Evolutionary conservation across 2,113 vertebrate species (phyloP).

Genomic region (Ariopsis seemanni): DNA sequence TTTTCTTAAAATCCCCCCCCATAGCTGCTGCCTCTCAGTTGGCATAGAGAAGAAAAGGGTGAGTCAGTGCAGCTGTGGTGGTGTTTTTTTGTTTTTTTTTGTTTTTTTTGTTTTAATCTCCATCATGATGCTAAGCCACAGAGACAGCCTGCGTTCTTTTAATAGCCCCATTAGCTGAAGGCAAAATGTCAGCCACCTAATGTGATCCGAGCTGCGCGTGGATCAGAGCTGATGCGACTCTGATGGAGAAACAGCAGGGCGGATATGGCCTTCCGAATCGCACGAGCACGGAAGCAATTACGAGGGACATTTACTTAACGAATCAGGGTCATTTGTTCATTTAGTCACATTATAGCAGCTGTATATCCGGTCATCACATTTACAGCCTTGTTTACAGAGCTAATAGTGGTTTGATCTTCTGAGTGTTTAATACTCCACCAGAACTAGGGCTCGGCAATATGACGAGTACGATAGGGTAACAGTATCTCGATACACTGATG

Average conservation of each 20-base stretch:
- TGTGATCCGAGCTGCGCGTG: slow-evolving; percentile 5
- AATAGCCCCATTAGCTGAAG: slow-evolving; percentile 49
- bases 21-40: not conserved
- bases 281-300: slow-evolving; percentile 1
- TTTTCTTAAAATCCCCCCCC: not conserved
- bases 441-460: too few relatives aligned
- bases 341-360: slow-evolving; percentile 2
- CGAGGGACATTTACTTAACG: slow-evolving; percentile 3
- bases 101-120: not conserved
- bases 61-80: slow-evolving; percentile 18
- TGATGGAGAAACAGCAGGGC: slow-evolving; percentile 29
- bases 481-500: too few relatives aligned
- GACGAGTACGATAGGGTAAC: not conserved
- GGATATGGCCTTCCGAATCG: slow-evolving; percentile 5
- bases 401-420: not conserved
- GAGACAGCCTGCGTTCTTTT: slow-evolving; percentile 39
- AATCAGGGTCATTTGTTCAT: slow-evolving; percentile 13
- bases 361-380: slow-evolving; percentile 12
- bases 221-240: slow-evolving; percentile 28
- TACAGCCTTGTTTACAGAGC: slow-evolving; percentile 18
- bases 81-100: not conserved
- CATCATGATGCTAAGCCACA: slow-evolving; percentile 32
- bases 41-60: not conserved
- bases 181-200: slow-evolving; percentile 51
- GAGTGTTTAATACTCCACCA: not conserved